Conservation (phyloP, 1,140 invertebrate genomes). For the Augochlora pura region DNA sequence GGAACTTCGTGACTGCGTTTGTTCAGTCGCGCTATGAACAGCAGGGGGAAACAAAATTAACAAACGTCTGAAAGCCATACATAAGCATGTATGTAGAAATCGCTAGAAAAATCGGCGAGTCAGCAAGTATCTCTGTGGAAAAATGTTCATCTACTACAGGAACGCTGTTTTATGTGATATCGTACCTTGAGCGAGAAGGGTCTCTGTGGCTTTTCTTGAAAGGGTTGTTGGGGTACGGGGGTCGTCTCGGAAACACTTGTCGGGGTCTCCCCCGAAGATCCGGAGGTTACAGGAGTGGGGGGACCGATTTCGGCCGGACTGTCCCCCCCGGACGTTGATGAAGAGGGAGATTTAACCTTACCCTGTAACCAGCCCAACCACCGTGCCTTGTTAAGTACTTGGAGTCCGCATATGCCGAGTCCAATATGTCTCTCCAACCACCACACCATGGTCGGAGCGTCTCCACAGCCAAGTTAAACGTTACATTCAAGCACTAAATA, state of each 20-base stretch:
- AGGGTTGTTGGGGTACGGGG: slow-evolving; percentile 75
- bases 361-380: slow-evolving; percentile 83
- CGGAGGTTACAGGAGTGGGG: slow-evolving; percentile 77
- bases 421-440: slow-evolving; percentile 66
- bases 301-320: slow-evolving; percentile 80
- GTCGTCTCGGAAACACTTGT: slow-evolving; percentile 72
- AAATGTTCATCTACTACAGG: slow-evolving; percentile 40
- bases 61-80: slow-evolving; percentile 57
- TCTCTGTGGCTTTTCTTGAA: slow-evolving; percentile 82
- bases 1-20: slow-evolving; percentile 6
- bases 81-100: slow-evolving; percentile 55
- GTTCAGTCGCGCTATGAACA: slow-evolving; percentile 20
- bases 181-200: slow-evolving; percentile 85
- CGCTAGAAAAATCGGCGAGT: slow-evolving; percentile 33
- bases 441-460: slow-evolving; percentile 59
- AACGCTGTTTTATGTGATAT: slow-evolving; percentile 48
- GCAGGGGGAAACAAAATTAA: slow-evolving; percentile 16
- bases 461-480: slow-evolving; percentile 50
- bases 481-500: slow-evolving; percentile 58
- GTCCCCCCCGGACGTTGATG: slow-evolving; percentile 79
- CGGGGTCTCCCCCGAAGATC: slow-evolving; percentile 72
- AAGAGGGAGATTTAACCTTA: slow-evolving; percentile 84
- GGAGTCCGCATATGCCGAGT: slow-evolving; percentile 70
- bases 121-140: slow-evolving; percentile 25
- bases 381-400: slow-evolving; percentile 79